Base-by-base conservation (phyloP, 2,888 invertebrate genomes). In the Melinopterus prodromus region DNA sequence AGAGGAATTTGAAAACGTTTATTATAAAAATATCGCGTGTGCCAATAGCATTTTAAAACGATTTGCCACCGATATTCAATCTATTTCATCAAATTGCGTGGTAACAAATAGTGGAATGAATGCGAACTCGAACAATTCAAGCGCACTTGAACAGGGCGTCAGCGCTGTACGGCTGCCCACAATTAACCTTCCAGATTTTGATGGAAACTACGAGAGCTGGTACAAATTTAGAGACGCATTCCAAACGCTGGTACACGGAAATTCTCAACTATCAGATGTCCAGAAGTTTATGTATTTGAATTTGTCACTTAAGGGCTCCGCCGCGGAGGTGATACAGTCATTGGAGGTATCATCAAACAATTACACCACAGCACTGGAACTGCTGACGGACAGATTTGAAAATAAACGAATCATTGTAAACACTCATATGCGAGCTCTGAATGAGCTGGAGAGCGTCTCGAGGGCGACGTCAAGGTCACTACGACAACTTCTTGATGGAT, bases 361-460 rank as follows among this genome's bases (percentile, higher is more conserved):
- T 74, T 79, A 77, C 35, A 12, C 4, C 9, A 70, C 77, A 70
- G 74, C 70, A n/a, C 74, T 76, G 77, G 75, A 77, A 6, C 16
- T 80, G 14, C 38, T 80, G n/a, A 71, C 71, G 38, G 26, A 79
- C 15, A 71, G 80, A 38, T 78, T 69, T 16, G 77, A 78, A n/a
- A 77, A 78, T 16, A 74, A 37, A 72, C n/a, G 69, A 4, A 37
- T 83, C 6, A 81, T 85, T 12, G 79, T 84, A 53, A 76, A 84
- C 74, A 82, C 80, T 71, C 84, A 84, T 76, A 78, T 85, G 7
- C 82, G 81, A 16, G 81, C 84, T 9, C 78, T 84, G 53, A 84
- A 84, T 12, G 53, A 78, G 1, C 9, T 79, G 15, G 75, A 77
- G n/a, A 4, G 6, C 9, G 38, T 77, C 12, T 69, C 38, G n/a